Conservation (phyloP, 1,140 invertebrate genomes). For the Drosophila subpulchrella region DNA sequence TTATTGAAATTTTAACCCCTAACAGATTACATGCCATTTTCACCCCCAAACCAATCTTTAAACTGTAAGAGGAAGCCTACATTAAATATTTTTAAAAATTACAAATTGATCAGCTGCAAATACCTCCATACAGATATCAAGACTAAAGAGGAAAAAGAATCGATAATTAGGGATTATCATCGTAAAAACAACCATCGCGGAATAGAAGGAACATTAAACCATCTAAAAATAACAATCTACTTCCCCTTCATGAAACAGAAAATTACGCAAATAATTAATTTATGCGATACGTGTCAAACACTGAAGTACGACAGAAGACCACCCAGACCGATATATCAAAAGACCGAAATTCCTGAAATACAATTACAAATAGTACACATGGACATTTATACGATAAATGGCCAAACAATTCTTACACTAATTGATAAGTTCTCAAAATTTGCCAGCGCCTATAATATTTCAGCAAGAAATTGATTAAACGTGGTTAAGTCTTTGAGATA, state of each 20-base stretch:
- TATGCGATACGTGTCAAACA: neutral
- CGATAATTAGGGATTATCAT: neutral
- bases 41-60: too few species aligned
- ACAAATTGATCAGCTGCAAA: too few species aligned
- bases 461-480: too few species aligned
- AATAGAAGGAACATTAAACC: neutral
- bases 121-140: too few species aligned
- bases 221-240: neutral
- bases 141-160: neutral
- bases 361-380: neutral
- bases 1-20: too few species aligned
- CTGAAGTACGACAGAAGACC: neutral
- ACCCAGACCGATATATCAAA: neutral
- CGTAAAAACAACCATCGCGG: neutral
- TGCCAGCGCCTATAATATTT: too few species aligned
- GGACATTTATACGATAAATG: neutral
- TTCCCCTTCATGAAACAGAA: neutral
- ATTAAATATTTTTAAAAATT: too few species aligned
- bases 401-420: too few species aligned
- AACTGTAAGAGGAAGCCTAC: too few species aligned
- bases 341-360: neutral
- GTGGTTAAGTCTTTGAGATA: too few species aligned
- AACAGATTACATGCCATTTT: too few species aligned
- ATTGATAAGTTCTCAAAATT: too few species aligned
- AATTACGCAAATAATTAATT: neutral